Percentiles rank a stretch among this genome's conserved stretches.
Evolutionary conservation across 2,797 vertebrate genomes (phyloP).

Genomic region (Aselliscus stoliczkanus): DNA sequence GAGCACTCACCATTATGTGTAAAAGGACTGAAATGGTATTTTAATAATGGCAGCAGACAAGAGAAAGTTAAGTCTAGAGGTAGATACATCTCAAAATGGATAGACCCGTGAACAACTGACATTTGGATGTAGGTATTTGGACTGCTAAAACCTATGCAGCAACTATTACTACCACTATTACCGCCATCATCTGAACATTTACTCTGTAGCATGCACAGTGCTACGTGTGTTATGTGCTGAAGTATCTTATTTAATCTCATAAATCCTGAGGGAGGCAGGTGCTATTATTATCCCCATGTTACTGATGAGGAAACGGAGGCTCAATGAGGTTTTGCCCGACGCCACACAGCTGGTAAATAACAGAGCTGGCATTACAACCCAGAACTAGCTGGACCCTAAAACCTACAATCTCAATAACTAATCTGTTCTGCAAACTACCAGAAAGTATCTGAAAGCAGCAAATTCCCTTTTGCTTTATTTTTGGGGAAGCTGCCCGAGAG

Average conservation of each 20-base stretch:
- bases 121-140: background rate
- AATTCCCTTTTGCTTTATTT: background rate
- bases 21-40: background rate
- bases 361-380: background rate
- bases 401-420: background rate
- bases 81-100: background rate
- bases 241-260: background rate
- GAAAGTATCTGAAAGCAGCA: background rate
- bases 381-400: background rate
- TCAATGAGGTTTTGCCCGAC: background rate
- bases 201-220: rapidly evolving
- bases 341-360: background rate
- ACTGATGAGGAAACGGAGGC: background rate
- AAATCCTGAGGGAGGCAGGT: background rate
- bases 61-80: background rate
- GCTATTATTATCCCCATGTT: background rate
- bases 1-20: background rate
- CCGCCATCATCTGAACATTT: too few species aligned
- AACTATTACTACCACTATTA: rapidly evolving
- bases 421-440: too few species aligned
- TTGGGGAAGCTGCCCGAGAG: background rate
- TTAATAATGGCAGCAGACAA: background rate
- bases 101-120: background rate
- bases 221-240: background rate
- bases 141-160: background rate